These are phyloP conservation scores for Atta cephalotes DNA, from an alignment of 1,140 invertebrate genomes.

Conservation along the genomic window DNA sequence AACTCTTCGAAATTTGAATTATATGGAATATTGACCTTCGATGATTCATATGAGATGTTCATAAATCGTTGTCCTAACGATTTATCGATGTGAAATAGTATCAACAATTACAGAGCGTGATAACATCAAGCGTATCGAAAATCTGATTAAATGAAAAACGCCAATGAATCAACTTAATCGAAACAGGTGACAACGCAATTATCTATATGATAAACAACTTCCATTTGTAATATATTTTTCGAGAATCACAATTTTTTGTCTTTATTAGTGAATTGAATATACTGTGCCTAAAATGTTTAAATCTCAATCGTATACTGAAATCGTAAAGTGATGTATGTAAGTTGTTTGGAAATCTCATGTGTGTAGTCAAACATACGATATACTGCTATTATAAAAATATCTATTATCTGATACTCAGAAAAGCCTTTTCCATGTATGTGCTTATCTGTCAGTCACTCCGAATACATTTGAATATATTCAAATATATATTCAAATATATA, in stretches of 20 bases:
- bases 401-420: not conserved
- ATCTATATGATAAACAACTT: slow-evolving; percentile 3
- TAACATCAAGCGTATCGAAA: slow-evolving; percentile 26
- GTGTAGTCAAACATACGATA: slow-evolving; percentile 12
- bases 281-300: not conserved
- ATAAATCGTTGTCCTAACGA: not conserved
- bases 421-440: slow-evolving; percentile 1
- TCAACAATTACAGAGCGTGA: slow-evolving; percentile 2
- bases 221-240: slow-evolving; percentile 13
- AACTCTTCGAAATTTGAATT: slow-evolving; percentile 41
- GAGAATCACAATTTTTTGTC: not conserved
- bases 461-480: not conserved
- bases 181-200: slow-evolving; percentile 24
- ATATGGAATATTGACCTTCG: slow-evolving; percentile 24
- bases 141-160: slow-evolving; percentile 36
- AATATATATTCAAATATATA: not conserved
- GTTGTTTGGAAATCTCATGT: not conserved
- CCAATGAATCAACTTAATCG: slow-evolving; percentile 29
- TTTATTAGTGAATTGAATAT: not conserved
- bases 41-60: not conserved
- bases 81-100: slow-evolving; percentile 28
- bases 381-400: not conserved
- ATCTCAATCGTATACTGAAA: not conserved
- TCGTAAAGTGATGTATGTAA: not conserved
- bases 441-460: slow-evolving; percentile 35